Percentiles rank a stretch among this genome's conserved stretches.
phyloP scores from a whole-genome alignment of 2,113 vertebrate species.

The Pygathrix nemaeus region DNA sequence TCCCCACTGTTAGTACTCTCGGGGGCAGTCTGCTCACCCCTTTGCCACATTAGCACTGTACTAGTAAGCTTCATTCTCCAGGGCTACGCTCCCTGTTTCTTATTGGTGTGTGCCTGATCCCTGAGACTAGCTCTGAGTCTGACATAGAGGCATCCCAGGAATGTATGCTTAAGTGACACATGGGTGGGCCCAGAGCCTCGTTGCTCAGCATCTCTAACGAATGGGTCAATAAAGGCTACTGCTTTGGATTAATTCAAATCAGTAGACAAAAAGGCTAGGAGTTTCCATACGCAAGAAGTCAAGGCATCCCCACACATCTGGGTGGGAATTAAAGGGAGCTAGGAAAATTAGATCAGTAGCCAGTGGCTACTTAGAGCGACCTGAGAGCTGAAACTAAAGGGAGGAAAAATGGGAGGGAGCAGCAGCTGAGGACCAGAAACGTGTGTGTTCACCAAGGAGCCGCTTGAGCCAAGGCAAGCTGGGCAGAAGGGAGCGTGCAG shows the following conservation, averaged over 20 bases:
- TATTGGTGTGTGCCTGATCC: not conserved
- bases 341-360: not conserved
- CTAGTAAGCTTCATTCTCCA: not conserved
- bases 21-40: not conserved
- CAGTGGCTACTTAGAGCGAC: not conserved
- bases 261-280: not conserved
- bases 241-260: not conserved
- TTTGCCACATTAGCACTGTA: fast-evolving
- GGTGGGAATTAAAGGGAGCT: not conserved
- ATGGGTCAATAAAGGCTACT: not conserved
- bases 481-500: not conserved
- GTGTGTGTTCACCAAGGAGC: not conserved
- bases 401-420: not conserved
- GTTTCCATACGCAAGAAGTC: not conserved
- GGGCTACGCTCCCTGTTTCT: not conserved
- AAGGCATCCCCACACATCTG: not conserved
- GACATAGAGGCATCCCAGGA: not conserved
- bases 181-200: not conserved
- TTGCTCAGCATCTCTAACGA: not conserved
- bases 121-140: not conserved
- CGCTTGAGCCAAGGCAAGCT: not conserved
- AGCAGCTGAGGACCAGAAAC: not conserved
- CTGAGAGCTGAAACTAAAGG: not conserved
- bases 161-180: not conserved
- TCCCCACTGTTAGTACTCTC: not conserved